These are phyloP conservation scores for Heteronetta atricapilla DNA, from an alignment of 2,113 vertebrate genomes.

Conservation along the genomic window DNA sequence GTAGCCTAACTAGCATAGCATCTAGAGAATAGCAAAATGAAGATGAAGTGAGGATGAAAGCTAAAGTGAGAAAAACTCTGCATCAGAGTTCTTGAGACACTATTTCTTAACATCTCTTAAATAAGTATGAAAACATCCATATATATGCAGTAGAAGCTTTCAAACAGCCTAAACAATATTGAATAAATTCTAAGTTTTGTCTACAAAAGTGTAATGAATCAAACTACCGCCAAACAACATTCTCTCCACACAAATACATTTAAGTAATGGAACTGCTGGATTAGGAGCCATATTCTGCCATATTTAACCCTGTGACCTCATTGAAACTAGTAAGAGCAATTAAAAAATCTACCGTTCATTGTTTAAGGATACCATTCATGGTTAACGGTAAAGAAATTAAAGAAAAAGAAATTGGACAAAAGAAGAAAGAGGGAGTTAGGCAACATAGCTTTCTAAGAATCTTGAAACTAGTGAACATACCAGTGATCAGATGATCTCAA, in stretches of 20 bases:
- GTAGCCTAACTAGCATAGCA: neutral
- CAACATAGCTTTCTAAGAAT: neutral
- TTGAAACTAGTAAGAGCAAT: neutral
- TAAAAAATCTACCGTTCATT: neutral
- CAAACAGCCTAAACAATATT: neutral
- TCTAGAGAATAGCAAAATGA: neutral
- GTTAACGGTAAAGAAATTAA: neutral
- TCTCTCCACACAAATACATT: neutral
- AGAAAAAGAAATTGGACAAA: neutral
- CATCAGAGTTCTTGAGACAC: neutral
- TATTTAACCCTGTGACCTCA: neutral
- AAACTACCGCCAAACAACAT: neutral
- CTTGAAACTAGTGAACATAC: neutral
- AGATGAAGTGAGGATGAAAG: neutral
- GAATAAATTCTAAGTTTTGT: neutral
- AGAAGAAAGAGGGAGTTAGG: neutral
- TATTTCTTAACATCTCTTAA: neutral
- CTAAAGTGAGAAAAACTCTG: neutral
- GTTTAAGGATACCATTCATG: neutral
- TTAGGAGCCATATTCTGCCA: neutral
- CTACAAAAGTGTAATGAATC: neutral
- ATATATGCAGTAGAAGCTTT: neutral
- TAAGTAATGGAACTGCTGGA: neutral
- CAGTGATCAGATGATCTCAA: neutral
- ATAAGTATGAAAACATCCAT: neutral